phyloP scores from a whole-genome alignment of 2,888 invertebrate genomes.

The Andrena bucephala region DNA sequence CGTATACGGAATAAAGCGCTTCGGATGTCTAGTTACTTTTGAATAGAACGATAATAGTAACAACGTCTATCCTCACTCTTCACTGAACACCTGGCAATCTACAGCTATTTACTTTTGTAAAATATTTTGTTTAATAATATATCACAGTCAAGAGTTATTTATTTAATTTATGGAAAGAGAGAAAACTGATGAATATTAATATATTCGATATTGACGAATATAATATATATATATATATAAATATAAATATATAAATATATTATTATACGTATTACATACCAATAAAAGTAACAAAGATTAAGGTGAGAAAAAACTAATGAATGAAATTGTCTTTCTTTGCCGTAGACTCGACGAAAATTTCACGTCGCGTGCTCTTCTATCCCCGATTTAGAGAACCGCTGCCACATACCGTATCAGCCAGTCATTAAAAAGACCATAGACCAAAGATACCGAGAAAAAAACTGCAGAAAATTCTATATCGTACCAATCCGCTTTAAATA shows the following conservation, averaged over 20 bases:
- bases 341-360: constrained; percentile 17
- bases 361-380: constrained; percentile 8
- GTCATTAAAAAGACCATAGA: not conserved
- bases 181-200: constrained; percentile 79
- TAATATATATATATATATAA: constrained; percentile 68
- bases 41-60: constrained; percentile 67
- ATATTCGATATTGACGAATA: constrained; percentile 81
- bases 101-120: constrained; percentile 82
- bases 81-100: constrained; percentile 72
- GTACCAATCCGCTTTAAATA: not conserved
- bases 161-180: constrained; percentile 83
- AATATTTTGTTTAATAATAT: constrained; percentile 81
- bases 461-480: not conserved
- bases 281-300: constrained; percentile 79
- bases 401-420: not conserved
- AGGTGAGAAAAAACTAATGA: constrained; percentile 56
- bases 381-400: constrained; percentile 8
- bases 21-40: constrained; percentile 77
- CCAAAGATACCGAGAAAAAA: not conserved
- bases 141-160: constrained; percentile 81
- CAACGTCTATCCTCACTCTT: constrained; percentile 67
- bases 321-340: constrained; percentile 40
- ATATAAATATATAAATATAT: constrained; percentile 59
- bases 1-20: constrained; percentile 57
- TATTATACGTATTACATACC: constrained; percentile 78